phyloP scores from a whole-genome alignment of 2,113 vertebrate genomes.

The Recurvirostra avosetta region DNA sequence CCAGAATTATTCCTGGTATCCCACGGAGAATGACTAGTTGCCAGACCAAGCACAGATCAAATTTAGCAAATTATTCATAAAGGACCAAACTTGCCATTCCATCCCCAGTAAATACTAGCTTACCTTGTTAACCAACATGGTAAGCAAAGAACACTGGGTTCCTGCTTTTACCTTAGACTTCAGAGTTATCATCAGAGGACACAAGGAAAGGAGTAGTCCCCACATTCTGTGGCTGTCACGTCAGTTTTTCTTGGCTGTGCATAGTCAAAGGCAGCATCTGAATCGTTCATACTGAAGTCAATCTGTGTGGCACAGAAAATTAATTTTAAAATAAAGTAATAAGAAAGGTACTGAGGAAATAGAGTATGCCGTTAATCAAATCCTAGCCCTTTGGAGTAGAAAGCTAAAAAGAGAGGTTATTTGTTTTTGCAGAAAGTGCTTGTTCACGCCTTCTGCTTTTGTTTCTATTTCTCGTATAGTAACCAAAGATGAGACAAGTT shows the following conservation, averaged over 20 bases:
- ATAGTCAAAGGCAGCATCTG: too few relatives aligned
- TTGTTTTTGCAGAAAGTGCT: not conserved
- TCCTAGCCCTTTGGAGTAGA: not conserved
- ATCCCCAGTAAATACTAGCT: not conserved
- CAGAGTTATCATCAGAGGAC: not conserved
- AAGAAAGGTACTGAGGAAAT: not conserved
- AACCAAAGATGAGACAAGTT: not conserved
- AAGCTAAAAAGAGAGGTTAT: not conserved
- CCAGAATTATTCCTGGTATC: not conserved
- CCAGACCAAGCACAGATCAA: not conserved
- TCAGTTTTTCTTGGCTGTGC: not conserved
- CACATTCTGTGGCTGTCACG: not conserved
- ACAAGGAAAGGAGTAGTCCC: not conserved
- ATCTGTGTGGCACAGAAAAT: not conserved
- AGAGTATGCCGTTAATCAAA: not conserved
- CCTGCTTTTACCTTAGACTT: not conserved
- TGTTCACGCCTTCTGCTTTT: not conserved
- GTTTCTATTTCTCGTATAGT: not conserved
- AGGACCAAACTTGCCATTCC: not conserved
- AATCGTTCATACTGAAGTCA: not conserved
- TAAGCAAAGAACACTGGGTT: not conserved
- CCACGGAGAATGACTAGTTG: not conserved
- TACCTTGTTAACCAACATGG: not conserved
- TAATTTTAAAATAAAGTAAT: not conserved
- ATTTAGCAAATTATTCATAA: not conserved